Evolutionary conservation across 2,113 vertebrate species (phyloP).

Genomic region (Marcusenius ussheri): DNA sequence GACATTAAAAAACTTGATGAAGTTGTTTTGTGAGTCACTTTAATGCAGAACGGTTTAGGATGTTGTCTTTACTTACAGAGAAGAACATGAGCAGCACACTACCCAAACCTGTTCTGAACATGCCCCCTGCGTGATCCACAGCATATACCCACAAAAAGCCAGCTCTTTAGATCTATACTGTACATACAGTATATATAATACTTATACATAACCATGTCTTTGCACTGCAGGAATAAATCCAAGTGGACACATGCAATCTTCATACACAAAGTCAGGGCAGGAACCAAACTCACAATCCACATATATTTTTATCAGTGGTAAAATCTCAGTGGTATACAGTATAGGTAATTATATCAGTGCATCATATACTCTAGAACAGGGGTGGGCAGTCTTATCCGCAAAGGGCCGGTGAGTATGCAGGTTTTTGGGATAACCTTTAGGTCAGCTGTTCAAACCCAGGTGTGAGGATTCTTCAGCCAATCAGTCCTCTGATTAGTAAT

Average conservation of each 20-base stretch:
- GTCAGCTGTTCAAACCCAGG: too few species aligned
- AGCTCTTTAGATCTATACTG: neutral
- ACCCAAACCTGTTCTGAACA: neutral
- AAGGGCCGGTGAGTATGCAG: too few species aligned
- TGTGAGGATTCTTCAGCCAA: too few species aligned
- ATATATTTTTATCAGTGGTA: neutral
- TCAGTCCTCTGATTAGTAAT: too few species aligned
- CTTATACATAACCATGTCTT: neutral
- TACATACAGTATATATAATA: neutral
- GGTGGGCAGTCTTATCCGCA: too few species aligned
- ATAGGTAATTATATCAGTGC: neutral
- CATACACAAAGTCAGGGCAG: neutral
- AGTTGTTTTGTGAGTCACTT: neutral
- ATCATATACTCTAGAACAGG: neutral
- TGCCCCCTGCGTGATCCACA: neutral
- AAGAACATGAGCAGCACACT: neutral
- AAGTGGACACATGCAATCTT: neutral
- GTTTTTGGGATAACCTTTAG: too few species aligned
- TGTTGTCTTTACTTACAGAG: neutral
- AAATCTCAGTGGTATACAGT: neutral
- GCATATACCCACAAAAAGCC: neutral
- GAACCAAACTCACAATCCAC: neutral
- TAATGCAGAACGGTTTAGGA: neutral
- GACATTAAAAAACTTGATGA: neutral
- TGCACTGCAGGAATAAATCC: neutral